Evolutionary conservation across 2,113 vertebrate genomes (phyloP), one percentile per base, ranked within the genome.

Genomic region (Gadus chalcogrammus): DNA sequence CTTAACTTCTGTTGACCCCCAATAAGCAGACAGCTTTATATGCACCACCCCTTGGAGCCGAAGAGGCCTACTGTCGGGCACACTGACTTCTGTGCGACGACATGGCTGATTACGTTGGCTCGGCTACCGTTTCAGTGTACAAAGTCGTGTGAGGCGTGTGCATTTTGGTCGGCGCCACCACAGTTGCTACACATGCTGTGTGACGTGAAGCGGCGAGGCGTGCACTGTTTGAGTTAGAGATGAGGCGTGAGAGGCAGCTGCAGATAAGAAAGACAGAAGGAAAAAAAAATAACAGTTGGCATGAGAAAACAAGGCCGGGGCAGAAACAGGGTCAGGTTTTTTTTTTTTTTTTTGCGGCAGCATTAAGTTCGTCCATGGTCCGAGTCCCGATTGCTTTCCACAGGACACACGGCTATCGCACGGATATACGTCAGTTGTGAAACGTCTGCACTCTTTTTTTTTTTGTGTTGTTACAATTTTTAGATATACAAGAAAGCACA

Each of bases 381-480:
- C 66, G 27, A 59, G 64, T 38, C 59, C 59, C 61, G 13, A 15
- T 15, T 27, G 24, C 22, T 2, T 62, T 27, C 22, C 13, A 20
- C 20, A 61, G 60, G 1, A 18, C 66, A 22, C 24, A 71, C 42
- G 20, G 61, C 3, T 9, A 13, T 48, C 42, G 11, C 42, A 48
- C 11, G 9, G 42, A 48, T 48, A 13, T 48, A 20, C 13, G 65
- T 59, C 22, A 67, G 28, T 15, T 35, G 16, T 7, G 11, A 27
- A 61, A 38, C 8, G 16, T 38, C 48, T 61, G 22, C 52, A 27
- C n/a, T 64, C 61, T 27, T 6, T 13, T 78, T 77, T 74, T 70
- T 71, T 67, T 53, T n/a, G n/a, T 53, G 73, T 76, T 61, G 73
- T 85, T 87, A 90, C 87, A 88, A 88, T 85, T 86, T 72, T 70